Evolutionary conservation across 2,113 vertebrate species (phyloP).

Genomic region (Odontesthes bonariensis): DNA sequence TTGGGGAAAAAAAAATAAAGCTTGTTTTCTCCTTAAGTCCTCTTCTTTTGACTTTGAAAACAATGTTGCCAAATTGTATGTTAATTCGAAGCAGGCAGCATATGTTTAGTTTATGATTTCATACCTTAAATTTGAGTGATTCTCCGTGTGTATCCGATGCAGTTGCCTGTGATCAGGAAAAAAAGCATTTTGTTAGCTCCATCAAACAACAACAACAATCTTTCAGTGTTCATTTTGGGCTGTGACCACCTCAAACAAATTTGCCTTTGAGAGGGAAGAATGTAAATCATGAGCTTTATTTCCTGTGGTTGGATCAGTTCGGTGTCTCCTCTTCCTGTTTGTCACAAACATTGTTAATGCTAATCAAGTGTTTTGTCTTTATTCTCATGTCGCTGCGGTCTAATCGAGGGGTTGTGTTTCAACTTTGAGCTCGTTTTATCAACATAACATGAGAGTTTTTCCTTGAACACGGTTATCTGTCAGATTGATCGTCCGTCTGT

Average conservation of each 20-base stretch:
- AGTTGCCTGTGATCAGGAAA: not conserved
- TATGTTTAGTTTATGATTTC: no score
- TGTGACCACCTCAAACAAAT: not conserved
- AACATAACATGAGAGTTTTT: slow-evolving; percentile 1
- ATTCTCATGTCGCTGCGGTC: slow-evolving; percentile 4
- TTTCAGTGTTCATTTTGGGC: not conserved
- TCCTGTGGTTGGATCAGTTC: not conserved
- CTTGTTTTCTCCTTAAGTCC: not conserved
- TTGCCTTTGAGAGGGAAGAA: not conserved
- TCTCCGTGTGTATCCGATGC: not conserved
- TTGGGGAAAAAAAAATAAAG: not conserved
- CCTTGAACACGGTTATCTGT: not conserved
- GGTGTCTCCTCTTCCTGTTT: slow-evolving; percentile 47
- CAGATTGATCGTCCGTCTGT: not conserved
- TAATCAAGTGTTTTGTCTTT: slow-evolving; percentile 50
- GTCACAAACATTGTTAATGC: slow-evolving; percentile 29
- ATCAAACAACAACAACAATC: not conserved
- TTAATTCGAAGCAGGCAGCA: no score
- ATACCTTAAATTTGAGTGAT: no score
- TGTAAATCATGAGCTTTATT: not conserved
- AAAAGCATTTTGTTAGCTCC: not conserved
- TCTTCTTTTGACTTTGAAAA: not conserved
- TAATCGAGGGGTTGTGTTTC: not conserved
- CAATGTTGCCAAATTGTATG: no score
- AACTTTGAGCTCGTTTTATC: not conserved